A percentile compares a stretch with the other conserved stretches of the same genome.
phyloP scores from a whole-genome alignment of 2,888 invertebrate genomes.

The Spilarctia lutea region DNA sequence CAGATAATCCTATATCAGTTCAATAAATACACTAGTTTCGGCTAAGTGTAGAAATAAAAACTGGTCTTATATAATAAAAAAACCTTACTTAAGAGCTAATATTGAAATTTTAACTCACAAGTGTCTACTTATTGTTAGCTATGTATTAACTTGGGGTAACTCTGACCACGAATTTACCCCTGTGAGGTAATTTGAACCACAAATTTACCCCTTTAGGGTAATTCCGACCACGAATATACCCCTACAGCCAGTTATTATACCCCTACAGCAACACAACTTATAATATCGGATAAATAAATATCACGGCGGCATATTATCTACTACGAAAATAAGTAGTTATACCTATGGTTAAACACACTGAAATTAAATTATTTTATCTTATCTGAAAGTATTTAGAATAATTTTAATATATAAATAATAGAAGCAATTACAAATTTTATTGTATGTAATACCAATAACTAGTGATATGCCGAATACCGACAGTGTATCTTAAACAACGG shows the following conservation, averaged over 20 bases:
- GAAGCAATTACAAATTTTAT: neutral
- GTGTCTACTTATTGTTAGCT: neutral
- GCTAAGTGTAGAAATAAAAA: neutral
- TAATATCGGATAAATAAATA: conserved; percentile 1
- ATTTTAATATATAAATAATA: neutral
- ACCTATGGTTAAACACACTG: neutral
- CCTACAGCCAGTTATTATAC: neutral
- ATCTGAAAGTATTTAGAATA: neutral
- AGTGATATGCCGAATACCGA: neutral
- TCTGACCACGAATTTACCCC: neutral
- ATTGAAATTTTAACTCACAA: neutral
- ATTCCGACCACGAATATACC: neutral
- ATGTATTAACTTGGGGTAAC: neutral
- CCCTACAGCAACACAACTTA: neutral
- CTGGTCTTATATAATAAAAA: neutral
- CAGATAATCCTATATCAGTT: neutral
- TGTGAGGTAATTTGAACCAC: neutral
- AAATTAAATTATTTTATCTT: too few relatives aligned
- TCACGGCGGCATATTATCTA: neutral
- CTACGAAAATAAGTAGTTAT: conserved; percentile 3
- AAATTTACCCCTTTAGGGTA: neutral
- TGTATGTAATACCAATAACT: neutral
- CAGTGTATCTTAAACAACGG: neutral
- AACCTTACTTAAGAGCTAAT: neutral
- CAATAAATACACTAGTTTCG: neutral